Evolutionary conservation across 2,797 vertebrate genomes (phyloP).

Genomic region (Anomalospiza imberbis): DNA sequence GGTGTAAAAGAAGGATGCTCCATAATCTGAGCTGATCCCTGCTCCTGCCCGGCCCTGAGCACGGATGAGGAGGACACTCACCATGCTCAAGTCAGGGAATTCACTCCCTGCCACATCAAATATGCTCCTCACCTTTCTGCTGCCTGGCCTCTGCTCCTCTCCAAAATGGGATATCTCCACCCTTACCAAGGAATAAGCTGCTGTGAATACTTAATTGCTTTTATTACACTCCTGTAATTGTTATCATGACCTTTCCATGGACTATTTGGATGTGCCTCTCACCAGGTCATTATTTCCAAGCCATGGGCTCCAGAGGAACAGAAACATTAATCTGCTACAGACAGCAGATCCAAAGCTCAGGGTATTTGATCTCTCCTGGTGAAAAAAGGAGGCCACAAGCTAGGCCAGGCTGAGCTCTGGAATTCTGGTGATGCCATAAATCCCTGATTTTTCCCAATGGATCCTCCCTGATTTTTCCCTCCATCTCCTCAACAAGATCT

Average conservation of each 20-base stretch:
- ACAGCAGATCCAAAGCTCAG: neutral
- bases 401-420: neutral
- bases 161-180: neutral
- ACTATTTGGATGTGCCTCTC: neutral
- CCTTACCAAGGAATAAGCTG: neutral
- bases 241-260: neutral
- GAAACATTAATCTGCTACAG: neutral
- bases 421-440: neutral
- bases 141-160: neutral
- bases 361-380: neutral
- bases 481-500: too few species aligned
- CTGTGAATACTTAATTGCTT: constrained; percentile 4
- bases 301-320: neutral
- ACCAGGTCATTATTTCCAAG: neutral
- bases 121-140: neutral
- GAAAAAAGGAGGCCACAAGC: neutral
- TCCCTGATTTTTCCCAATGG: neutral
- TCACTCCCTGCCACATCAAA: constrained; percentile 16
- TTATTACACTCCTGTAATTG: constrained; percentile 1
- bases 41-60: neutral
- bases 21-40: neutral
- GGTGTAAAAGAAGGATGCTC: neutral
- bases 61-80: neutral
- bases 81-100: neutral
- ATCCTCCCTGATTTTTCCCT: neutral